Evolutionary conservation across 2,888 invertebrate species (phyloP).

Genomic region (Aphidius colemani): DNA sequence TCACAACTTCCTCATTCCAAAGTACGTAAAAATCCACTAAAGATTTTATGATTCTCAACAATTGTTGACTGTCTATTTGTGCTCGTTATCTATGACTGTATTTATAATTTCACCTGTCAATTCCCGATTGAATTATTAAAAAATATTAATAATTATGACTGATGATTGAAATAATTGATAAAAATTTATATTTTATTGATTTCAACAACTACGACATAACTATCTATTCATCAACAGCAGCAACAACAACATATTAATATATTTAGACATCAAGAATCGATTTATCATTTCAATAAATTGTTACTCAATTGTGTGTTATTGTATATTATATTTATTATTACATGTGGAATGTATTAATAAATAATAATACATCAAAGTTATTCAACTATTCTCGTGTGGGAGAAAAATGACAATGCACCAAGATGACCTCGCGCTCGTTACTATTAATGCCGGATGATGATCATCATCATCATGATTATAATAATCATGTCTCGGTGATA

Average conservation of each 20-base stretch:
- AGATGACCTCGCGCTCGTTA: slow-evolving; percentile 29
- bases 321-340: slow-evolving; percentile 17
- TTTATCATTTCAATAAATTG: neutral
- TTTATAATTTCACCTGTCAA: neutral
- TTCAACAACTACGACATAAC: no score
- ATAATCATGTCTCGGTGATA: slow-evolving; percentile 1
- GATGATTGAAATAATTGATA: neutral
- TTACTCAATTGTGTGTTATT: slow-evolving; percentile 17
- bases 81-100: slow-evolving; percentile 12
- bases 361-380: slow-evolving; percentile 30
- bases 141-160: neutral
- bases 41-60: no score
- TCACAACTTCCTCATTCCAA: slow-evolving; percentile 54
- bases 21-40: slow-evolving; percentile 37
- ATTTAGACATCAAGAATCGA: neutral
- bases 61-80: neutral
- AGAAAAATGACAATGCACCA: slow-evolving; percentile 48
- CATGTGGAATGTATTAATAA: slow-evolving; percentile 25
- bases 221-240: neutral
- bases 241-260: neutral
- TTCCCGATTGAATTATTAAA: no score
- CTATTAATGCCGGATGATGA: slow-evolving; percentile 8
- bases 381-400: slow-evolving; percentile 41
- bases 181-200: neutral
- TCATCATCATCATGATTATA: neutral